Conservation (phyloP, 2,113 vertebrate species). For the Periophthalmus modestus region DNA sequence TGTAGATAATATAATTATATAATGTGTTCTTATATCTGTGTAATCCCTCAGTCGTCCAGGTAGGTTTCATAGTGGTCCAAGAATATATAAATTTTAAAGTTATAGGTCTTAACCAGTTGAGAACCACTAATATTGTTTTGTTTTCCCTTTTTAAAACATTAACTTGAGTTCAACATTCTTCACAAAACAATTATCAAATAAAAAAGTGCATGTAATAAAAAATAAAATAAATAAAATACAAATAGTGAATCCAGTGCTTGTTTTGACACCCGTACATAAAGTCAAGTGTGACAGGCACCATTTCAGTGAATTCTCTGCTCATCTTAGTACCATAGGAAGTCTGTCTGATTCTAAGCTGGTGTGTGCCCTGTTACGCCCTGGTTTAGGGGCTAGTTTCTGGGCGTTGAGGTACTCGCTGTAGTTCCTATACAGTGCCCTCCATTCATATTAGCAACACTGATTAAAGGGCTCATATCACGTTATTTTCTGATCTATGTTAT, state of each 20-base stretch:
- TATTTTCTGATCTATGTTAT: background rate
- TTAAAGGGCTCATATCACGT: background rate
- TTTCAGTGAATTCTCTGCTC: slow-evolving; percentile 40
- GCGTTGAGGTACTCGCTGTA: slow-evolving; percentile 65
- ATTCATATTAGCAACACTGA: background rate
- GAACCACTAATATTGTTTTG: background rate
- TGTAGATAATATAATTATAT: no score
- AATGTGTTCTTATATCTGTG: no score
- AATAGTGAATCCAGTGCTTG: background rate
- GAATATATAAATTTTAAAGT: background rate
- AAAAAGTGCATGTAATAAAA: background rate
- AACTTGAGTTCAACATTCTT: background rate
- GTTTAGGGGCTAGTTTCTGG: slow-evolving; percentile 22
- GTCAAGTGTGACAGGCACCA: slow-evolving; percentile 77
- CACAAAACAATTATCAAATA: slow-evolving; percentile 12
- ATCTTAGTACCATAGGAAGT: slow-evolving; percentile 48
- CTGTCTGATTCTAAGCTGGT: slow-evolving; percentile 77
- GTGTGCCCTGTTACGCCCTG: slow-evolving; percentile 36
- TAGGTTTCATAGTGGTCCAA: no score
- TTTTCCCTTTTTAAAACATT: background rate
- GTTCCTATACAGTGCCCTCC: background rate
- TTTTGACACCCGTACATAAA: slow-evolving; percentile 36
- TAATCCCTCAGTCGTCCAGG: no score
- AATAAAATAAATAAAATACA: background rate
- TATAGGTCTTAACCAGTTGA: background rate